Conservation (phyloP, 2,113 vertebrate genomes). For the Recurvirostra avosetta region DNA sequence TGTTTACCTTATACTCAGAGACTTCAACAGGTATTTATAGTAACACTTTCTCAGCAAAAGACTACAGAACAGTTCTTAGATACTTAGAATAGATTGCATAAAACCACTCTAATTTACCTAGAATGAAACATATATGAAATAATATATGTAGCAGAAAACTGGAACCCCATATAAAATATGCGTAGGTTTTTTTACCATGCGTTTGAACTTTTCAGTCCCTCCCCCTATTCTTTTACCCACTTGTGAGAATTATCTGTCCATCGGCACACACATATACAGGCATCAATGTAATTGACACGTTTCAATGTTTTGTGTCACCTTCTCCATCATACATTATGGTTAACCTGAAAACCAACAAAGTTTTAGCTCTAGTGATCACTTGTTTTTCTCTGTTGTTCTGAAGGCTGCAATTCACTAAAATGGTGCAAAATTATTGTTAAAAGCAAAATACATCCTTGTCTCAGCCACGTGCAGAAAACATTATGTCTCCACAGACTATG, state of each 20-base stretch:
- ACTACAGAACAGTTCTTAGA: neutral
- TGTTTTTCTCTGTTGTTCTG: neutral
- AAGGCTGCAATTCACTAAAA: neutral
- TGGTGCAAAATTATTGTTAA: neutral
- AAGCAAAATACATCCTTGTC: neutral
- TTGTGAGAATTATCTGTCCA: neutral
- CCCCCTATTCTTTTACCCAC: neutral
- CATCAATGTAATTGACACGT: neutral
- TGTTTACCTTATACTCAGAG: neutral
- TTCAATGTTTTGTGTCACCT: neutral
- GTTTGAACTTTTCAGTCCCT: neutral
- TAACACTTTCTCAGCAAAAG: neutral
- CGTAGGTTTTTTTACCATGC: neutral
- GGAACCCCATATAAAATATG: neutral
- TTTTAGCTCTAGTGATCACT: neutral
- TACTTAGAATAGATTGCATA: neutral
- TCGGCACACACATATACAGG: neutral
- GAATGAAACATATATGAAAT: neutral
- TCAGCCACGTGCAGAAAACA: neutral
- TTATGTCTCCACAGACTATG: neutral
- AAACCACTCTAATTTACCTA: neutral
- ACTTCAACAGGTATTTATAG: neutral
- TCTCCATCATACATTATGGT: neutral
- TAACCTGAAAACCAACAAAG: neutral
- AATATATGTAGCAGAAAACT: neutral